Conservation (phyloP, 1,140 invertebrate species). For the Drosophila repleta region DNA sequence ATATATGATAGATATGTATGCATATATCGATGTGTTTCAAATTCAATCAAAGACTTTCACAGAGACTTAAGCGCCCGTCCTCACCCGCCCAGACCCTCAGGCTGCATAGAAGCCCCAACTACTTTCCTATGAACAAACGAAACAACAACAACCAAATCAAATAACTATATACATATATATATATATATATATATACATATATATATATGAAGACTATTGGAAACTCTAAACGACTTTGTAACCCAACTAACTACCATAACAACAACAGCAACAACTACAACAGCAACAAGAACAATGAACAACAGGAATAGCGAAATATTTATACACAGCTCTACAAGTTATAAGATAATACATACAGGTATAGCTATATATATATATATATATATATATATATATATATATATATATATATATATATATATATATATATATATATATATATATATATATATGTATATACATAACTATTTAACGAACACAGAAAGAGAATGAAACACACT, state of each 20-base stretch:
- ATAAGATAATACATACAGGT: constrained; percentile 7
- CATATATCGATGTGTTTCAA: constrained; percentile 38
- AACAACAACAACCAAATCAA: constrained; percentile 12
- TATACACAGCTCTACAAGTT: constrained; percentile 15
- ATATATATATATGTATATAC: background rate
- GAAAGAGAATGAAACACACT: background rate
- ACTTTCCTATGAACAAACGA: constrained; percentile 36
- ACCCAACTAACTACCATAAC: constrained; percentile 12
- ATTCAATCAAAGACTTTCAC: constrained; percentile 33
- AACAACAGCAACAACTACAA: background rate
- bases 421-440: constrained; percentile 1
- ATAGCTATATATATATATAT: constrained; percentile 12
- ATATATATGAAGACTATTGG: constrained; percentile 28
- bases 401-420: background rate
- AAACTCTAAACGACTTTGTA: constrained; percentile 29
- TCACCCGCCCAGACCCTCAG: constrained; percentile 42
- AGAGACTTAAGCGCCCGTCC: constrained; percentile 47
- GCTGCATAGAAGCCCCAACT: constrained; percentile 9
- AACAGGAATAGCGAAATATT: constrained; percentile 14
- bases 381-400: constrained; percentile 5
- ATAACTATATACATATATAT: background rate
- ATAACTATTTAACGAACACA: constrained; percentile 1
- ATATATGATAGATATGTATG: background rate
- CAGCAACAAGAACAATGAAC: constrained; percentile 11
- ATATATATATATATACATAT: constrained; percentile 16